Percentiles rank a stretch among this genome's conserved stretches.
These are phyloP conservation scores for Tetramorium parvispinum DNA, from an alignment of 1,140 invertebrate genomes.

Conservation along the genomic window DNA sequence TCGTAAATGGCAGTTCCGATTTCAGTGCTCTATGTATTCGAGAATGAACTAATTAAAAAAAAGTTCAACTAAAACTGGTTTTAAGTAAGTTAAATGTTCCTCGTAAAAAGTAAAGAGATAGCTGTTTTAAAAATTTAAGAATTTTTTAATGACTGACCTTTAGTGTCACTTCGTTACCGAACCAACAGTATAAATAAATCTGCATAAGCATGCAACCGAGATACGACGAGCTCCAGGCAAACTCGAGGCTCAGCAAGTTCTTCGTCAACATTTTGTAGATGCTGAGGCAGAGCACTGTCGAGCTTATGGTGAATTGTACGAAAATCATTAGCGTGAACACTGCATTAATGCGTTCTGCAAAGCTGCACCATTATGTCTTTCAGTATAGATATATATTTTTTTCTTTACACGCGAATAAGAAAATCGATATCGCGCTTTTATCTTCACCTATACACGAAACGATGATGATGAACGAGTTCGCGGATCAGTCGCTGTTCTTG, in stretches of 20 bases:
- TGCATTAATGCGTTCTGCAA: slow-evolving; percentile 41
- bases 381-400: not conserved
- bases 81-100: not conserved
- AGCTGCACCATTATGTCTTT: slow-evolving; percentile 32
- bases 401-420: not conserved
- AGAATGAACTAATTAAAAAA: not conserved
- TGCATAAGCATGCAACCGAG: slow-evolving; percentile 73
- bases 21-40: slow-evolving; percentile 62
- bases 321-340: slow-evolving; percentile 68
- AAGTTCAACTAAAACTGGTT: not conserved
- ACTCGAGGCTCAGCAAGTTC: slow-evolving; percentile 81
- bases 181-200: slow-evolving; percentile 87
- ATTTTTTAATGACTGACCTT: slow-evolving; percentile 78
- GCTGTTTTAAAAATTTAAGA: not conserved
- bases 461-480: slow-evolving; percentile 61
- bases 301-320: slow-evolving; percentile 68
- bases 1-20: slow-evolving; percentile 69
- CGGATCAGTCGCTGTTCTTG: slow-evolving; percentile 30
- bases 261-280: slow-evolving; percentile 73
- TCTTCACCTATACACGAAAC: slow-evolving; percentile 63
- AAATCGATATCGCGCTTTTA: not conserved
- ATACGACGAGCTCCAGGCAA: slow-evolving; percentile 64
- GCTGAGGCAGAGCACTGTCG: slow-evolving; percentile 62
- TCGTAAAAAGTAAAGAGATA: not conserved
- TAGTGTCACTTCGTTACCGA: slow-evolving; percentile 86